A percentile compares a stretch with the other conserved stretches of the same genome.
Evolutionary conservation across 2,888 invertebrate genomes (phyloP).

Genomic region (Scrobipalpa atriplicella): DNA sequence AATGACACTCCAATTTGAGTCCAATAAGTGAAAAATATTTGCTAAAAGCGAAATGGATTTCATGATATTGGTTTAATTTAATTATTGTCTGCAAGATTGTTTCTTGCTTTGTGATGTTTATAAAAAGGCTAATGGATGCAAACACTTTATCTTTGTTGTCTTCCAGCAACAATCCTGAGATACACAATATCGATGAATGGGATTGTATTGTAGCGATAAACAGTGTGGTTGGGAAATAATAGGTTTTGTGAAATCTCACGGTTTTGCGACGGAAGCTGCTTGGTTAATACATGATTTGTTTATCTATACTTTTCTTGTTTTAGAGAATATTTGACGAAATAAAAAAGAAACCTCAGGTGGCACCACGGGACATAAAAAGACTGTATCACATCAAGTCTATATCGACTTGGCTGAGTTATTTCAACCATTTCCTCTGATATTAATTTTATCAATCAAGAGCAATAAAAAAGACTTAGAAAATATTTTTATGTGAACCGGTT

Average conservation of each 20-base stretch:
- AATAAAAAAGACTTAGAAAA: slow-evolving; percentile 4
- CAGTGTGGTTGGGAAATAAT: not conserved
- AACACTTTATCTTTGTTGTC: not conserved
- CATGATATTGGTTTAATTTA: too few relatives aligned
- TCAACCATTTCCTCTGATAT: slow-evolving; percentile 9
- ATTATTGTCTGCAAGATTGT: too few relatives aligned
- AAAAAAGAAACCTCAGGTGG: too few relatives aligned
- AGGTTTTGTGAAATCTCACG: not conserved
- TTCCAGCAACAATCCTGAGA: not conserved
- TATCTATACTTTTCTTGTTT: too few relatives aligned
- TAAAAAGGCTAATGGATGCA: not conserved
- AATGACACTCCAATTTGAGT: too few relatives aligned
- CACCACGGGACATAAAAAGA: too few relatives aligned
- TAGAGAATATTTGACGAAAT: too few relatives aligned
- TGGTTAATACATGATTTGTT: too few relatives aligned
- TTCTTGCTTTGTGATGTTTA: not conserved
- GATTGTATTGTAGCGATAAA: not conserved
- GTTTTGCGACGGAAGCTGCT: not conserved
- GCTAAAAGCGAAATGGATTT: too few relatives aligned
- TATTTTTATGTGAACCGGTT: slow-evolving; percentile 20
- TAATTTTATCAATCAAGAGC: slow-evolving; percentile 22
- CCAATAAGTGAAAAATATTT: too few relatives aligned
- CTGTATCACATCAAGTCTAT: not conserved
- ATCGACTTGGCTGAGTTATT: not conserved
- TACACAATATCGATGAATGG: not conserved